phyloP scores from a whole-genome alignment of 2,797 vertebrate species.

The Cossypha niveicapilla region DNA sequence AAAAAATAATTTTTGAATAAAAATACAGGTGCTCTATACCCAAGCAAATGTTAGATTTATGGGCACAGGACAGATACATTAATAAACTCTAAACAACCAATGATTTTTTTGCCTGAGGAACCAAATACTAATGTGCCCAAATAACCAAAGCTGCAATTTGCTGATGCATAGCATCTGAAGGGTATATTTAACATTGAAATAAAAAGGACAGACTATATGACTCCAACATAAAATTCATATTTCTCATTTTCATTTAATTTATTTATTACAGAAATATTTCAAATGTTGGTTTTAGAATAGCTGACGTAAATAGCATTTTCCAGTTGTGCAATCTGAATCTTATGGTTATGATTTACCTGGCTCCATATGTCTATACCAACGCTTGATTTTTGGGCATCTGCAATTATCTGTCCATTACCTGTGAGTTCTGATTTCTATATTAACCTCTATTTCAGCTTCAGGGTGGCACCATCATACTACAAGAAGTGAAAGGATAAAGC shows the following conservation, averaged over 20 bases:
- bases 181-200: neutral
- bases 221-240: rapidly evolving
- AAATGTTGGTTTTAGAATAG: neutral
- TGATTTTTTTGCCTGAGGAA: neutral
- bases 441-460: neutral
- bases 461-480: neutral
- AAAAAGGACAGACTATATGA: neutral
- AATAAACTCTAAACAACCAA: neutral
- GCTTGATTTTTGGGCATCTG: neutral
- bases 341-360: neutral
- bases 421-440: neutral
- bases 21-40: neutral
- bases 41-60: neutral
- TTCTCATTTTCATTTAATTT: neutral
- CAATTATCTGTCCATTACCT: neutral
- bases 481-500: neutral
- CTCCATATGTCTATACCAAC: neutral
- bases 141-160: neutral
- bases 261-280: neutral
- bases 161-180: neutral
- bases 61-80: neutral
- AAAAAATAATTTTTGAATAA: neutral
- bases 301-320: neutral
- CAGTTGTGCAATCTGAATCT: neutral
- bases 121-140: neutral